phyloP scores from a whole-genome alignment of 2,113 vertebrate genomes.

The Scytalopus superciliaris region DNA sequence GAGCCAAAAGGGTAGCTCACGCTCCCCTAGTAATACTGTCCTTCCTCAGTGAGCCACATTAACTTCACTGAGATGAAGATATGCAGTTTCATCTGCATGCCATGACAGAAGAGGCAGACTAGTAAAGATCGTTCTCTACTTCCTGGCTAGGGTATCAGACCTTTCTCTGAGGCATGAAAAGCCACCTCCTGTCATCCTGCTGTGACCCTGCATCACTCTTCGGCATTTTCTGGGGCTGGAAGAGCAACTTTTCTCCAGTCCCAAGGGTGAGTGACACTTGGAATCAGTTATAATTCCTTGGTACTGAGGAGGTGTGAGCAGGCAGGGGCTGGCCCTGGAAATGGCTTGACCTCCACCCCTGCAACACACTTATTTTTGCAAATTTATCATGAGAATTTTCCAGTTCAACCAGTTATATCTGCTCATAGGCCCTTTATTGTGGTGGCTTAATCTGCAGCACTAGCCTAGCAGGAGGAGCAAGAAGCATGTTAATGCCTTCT shows the following conservation, averaged over 20 bases:
- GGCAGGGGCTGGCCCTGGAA: neutral
- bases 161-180: neutral
- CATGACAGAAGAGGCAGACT: neutral
- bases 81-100: neutral
- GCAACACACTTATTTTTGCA: neutral
- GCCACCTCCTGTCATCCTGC: neutral
- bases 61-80: neutral
- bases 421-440: neutral
- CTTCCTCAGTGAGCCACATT: neutral
- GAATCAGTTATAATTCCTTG: neutral
- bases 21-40: neutral
- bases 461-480: neutral
- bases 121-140: neutral
- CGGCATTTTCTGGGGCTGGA: neutral
- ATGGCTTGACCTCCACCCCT: neutral
- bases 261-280: neutral
- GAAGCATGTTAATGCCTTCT: neutral
- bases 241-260: neutral
- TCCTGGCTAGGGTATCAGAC: neutral
- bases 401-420: neutral
- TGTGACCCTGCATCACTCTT: neutral
- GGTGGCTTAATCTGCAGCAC: neutral
- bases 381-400: conserved; percentile 23
- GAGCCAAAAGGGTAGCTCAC: neutral
- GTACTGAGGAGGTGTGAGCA: neutral